Conservation (phyloP, 2,113 vertebrate genomes). For the Pomatostomus ruficeps region DNA sequence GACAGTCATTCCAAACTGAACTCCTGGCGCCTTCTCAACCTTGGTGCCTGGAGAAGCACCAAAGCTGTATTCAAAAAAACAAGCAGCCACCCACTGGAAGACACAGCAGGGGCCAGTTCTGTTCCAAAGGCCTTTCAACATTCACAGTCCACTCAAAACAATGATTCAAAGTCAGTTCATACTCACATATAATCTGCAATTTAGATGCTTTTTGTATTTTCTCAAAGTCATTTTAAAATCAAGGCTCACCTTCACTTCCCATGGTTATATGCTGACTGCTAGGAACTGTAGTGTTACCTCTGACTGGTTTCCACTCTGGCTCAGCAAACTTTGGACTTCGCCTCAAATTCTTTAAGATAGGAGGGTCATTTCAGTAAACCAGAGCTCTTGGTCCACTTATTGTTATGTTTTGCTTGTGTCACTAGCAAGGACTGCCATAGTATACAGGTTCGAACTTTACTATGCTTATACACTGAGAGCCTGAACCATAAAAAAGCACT, state of each 20-base stretch:
- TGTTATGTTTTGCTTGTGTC: background rate
- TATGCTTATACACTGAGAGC: background rate
- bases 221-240: background rate
- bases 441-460: background rate
- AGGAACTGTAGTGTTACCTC: background rate
- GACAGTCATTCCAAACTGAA: background rate
- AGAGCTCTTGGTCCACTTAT: background rate
- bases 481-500: background rate
- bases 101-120: background rate
- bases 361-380: background rate
- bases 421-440: background rate
- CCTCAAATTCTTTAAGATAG: background rate
- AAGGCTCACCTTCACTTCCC: background rate
- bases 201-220: background rate
- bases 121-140: background rate
- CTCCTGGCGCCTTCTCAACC: background rate
- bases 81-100: background rate
- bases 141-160: background rate
- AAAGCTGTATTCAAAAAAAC: background rate
- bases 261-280: background rate
- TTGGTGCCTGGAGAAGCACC: background rate
- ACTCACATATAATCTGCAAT: background rate
- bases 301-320: background rate
- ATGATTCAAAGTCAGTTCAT: accelerated
- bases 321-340: background rate